These are phyloP conservation scores for Alauda arvensis DNA, from an alignment of 2,797 vertebrate species.

Conservation along the genomic window DNA sequence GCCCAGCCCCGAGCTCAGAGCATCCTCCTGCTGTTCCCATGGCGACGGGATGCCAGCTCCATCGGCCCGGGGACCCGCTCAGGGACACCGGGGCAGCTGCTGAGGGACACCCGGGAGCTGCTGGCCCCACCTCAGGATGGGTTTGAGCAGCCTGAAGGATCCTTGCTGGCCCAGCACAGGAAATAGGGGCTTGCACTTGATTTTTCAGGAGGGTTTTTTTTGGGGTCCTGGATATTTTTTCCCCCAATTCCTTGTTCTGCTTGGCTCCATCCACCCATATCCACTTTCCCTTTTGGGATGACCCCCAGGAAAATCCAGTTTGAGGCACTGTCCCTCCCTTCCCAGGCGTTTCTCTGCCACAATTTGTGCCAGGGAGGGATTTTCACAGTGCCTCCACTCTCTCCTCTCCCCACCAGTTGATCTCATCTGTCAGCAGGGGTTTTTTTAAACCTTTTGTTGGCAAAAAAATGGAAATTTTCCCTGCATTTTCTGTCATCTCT, in stretches of 20 bases:
- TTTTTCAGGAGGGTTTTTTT: not conserved
- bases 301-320: not conserved
- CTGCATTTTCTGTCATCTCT: not conserved
- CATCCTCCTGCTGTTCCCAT: slow-evolving; percentile 58
- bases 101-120: not conserved
- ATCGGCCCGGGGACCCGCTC: slow-evolving; percentile 26
- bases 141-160: not conserved
- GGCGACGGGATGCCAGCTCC: slow-evolving; percentile 53
- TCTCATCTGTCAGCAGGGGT: not conserved
- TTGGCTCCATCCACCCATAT: too few relatives aligned
- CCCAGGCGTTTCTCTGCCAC: not conserved
- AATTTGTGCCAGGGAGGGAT: not conserved
- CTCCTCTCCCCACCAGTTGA: not conserved
- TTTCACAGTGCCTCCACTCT: not conserved
- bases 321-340: not conserved
- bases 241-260: fast-evolving
- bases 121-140: not conserved
- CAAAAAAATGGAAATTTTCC: not conserved
- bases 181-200: not conserved
- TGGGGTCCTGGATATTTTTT: not conserved
- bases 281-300: too few relatives aligned
- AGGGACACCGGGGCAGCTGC: not conserved
- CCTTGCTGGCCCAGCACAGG: not conserved
- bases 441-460: not conserved
- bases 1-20: slow-evolving; percentile 1